Percentiles rank a stretch among this genome's conserved stretches.
Conservation (phyloP, 2,113 vertebrate species). For the Psophia crepitans region DNA sequence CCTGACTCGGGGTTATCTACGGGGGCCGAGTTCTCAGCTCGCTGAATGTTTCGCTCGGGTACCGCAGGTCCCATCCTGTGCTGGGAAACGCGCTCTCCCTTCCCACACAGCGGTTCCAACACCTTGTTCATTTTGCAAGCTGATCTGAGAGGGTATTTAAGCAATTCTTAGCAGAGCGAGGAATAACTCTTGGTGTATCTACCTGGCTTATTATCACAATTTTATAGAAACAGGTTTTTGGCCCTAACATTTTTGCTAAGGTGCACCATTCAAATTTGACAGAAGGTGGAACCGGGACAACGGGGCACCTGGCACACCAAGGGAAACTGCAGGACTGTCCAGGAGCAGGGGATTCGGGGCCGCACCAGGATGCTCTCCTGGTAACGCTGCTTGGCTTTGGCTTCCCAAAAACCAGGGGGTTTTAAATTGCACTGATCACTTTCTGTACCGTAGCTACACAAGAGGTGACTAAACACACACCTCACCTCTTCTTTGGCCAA, state of each 20-base stretch:
- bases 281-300: not conserved
- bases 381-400: not conserved
- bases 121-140: not conserved
- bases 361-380: not conserved
- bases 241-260: not conserved
- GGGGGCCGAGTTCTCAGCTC: not conserved
- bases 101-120: not conserved
- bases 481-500: conserved; percentile 3
- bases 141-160: not conserved
- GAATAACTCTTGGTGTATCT: not conserved
- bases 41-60: not conserved
- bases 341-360: not conserved
- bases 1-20: fast-evolving
- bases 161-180: not conserved
- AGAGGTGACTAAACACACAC: not conserved
- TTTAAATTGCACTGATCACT: not conserved
- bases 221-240: not conserved
- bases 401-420: not conserved
- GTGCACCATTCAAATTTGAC: not conserved
- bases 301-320: not conserved
- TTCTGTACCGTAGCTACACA: not conserved
- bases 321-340: not conserved
- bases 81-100: not conserved
- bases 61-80: fast-evolving
- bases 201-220: not conserved